These are phyloP conservation scores for Brenthis ino DNA, from an alignment of 2,888 invertebrate genomes.

Conservation along the genomic window DNA sequence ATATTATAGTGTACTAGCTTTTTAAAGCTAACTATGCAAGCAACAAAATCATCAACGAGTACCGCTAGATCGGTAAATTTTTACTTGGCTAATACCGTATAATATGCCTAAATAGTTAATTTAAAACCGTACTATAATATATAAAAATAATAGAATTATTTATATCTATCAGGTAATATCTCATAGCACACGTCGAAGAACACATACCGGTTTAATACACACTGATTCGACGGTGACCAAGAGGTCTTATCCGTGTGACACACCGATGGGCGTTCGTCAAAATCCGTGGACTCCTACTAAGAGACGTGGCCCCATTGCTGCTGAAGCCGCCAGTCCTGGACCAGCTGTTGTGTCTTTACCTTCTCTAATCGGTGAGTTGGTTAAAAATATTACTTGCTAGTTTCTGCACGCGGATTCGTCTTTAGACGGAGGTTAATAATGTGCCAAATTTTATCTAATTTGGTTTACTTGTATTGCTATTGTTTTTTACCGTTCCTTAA, in stretches of 20 bases:
- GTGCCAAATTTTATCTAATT: too few species aligned
- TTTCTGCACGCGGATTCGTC: too few species aligned
- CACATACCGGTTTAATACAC: conserved; percentile 39
- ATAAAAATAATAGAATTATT: neutral
- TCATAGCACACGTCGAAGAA: conserved; percentile 23
- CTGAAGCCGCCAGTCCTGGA: conserved; percentile 92
- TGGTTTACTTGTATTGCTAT: too few species aligned
- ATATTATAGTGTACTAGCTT: too few species aligned
- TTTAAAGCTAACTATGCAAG: conserved; percentile 29
- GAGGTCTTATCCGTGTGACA: conserved; percentile 54
- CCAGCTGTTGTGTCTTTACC: conserved; percentile 93
- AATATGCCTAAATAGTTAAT: neutral
- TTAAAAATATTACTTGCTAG: too few species aligned
- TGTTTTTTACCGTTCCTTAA: too few species aligned
- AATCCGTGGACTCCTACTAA: conserved; percentile 95
- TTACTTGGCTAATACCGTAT: neutral
- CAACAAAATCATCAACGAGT: conserved; percentile 47
- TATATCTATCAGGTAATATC: conserved; percentile 25
- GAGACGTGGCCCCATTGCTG: conserved; percentile 93
- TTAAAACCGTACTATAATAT: too few species aligned
- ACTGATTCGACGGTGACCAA: conserved; percentile 53
- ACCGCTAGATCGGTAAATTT: conserved; percentile 50
- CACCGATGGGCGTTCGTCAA: conserved; percentile 87
- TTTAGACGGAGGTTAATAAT: too few species aligned
- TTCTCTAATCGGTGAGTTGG: conserved; percentile 88